Base-by-base conservation (phyloP, 2,888 invertebrate species). In the Sarcophaga rosellei region DNA sequence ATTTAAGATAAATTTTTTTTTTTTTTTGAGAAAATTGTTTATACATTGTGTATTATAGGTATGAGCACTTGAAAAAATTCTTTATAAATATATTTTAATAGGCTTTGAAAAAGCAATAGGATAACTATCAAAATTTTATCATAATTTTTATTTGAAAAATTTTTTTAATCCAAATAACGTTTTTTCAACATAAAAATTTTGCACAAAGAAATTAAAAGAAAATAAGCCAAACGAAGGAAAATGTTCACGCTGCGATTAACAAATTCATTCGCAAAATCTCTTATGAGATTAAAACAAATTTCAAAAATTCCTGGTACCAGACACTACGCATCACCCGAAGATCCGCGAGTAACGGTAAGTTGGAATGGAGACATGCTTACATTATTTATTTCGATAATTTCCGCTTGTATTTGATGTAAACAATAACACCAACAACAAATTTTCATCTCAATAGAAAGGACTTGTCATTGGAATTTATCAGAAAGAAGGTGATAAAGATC, bases 381-480 rank as follows among this genome's bases (percentile, higher is more conserved):
- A 17, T 53, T 15, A 47, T 15, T 47, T 15, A 47, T 35, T 35
- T 8, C 35, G 35, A 35, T 35, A 35, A 10, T 35, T 10, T 35
- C 35, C 35, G 35, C 35, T 35, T 10, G 35, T 35, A 35, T 35
- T 35, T 35, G 8, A 35, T 10, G 35, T 35, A 35, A 35, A 35
- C 35, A 10, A 35, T 35, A 35, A 35, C 8, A 35, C 35, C 35
- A 35, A 35, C 35, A 35, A 35, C 35, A 35, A 35, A 3, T 44
- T 80, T 59, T 53, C 17, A 53, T 53, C 17, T 12, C 17, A 53
- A 53, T 73, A 90, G 94, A 94, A 94, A 91, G 94, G 95, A 83
- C 90, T 95, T 74, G 94, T 94, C 47, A 92, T 95, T 68, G 95
- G 95, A 69, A 92, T 94, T 23, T 95, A 94, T 84, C 91, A 93